A percentile compares a stretch with the other conserved stretches of the same genome.
Evolutionary conservation across 2,113 vertebrate species (phyloP).

Genomic region (Corythoichthys haematopterus): DNA sequence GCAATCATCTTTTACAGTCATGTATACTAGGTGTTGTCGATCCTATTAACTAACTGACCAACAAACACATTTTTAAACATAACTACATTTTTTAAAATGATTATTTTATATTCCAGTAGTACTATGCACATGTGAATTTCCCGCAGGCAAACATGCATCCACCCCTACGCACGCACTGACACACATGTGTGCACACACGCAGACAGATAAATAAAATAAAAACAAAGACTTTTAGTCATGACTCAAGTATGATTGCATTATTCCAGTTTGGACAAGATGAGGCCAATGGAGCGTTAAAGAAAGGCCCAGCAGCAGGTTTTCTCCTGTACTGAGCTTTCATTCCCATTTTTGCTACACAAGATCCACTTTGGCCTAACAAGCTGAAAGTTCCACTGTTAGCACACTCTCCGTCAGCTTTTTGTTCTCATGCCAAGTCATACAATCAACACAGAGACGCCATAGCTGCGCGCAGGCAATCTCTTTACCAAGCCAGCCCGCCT

Average conservation of each 20-base stretch:
- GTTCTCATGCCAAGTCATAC: conserved; percentile 44
- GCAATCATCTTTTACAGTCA: no score
- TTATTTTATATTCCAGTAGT: background rate
- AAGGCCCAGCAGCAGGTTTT: conserved; percentile 45
- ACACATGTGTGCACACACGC: background rate
- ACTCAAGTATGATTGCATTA: conserved; percentile 39
- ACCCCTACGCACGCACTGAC: background rate
- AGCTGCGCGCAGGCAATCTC: conserved; percentile 34
- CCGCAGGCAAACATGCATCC: conserved; percentile 3
- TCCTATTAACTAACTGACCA: no score
- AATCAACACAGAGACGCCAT: conserved; percentile 39
- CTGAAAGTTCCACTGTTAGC: conserved; percentile 51
- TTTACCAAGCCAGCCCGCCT: conserved; percentile 44
- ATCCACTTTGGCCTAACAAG: conserved; percentile 49
- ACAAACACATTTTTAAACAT: background rate
- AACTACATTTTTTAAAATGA: background rate
- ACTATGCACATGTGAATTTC: conserved; percentile 4
- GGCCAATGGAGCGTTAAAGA: conserved; percentile 41
- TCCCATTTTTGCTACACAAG: conserved; percentile 35
- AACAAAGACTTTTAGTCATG: conserved; percentile 35
- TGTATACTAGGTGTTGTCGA: no score
- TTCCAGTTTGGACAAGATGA: conserved; percentile 42
- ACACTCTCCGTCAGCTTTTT: conserved; percentile 46
- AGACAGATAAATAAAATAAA: conserved; percentile 24
- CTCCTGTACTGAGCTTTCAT: conserved; percentile 32